Evolutionary conservation across 2,888 invertebrate species (phyloP).

Genomic region (Drosophila peninsularis): DNA sequence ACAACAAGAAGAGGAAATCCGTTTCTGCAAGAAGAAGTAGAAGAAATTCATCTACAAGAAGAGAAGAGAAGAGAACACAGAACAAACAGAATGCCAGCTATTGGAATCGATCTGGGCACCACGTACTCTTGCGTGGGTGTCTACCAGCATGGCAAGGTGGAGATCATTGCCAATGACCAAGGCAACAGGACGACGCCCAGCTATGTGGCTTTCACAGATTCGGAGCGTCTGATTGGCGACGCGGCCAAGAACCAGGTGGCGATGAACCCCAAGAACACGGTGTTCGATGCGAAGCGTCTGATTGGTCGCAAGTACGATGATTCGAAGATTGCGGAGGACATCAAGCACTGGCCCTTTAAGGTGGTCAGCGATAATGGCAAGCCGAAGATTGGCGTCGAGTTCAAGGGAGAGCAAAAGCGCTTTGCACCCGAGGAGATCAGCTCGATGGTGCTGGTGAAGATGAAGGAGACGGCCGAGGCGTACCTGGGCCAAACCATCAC

Average conservation of each 20-base stretch:
- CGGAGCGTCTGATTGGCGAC: conserved; percentile 89
- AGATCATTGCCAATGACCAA: conserved; percentile 93
- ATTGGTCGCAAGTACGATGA: conserved; percentile 96
- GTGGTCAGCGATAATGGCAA: conserved; percentile 92
- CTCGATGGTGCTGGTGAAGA: conserved; percentile 95
- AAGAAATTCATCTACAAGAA: not conserved
- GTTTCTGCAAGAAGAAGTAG: not conserved
- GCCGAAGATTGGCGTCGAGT: conserved; percentile 92
- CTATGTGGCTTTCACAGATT: conserved; percentile 92
- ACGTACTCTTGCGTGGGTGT: conserved; percentile 92
- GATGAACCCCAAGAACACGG: conserved; percentile 95
- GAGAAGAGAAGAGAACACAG: not conserved
- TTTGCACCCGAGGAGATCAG: conserved; percentile 96
- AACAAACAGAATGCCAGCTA: conserved; percentile 85
- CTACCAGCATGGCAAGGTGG: conserved; percentile 92
- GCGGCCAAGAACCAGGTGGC: conserved; percentile 94
- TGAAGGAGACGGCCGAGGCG: conserved; percentile 96
- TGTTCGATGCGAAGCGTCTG: conserved; percentile 96
- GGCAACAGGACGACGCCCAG: conserved; percentile 86
- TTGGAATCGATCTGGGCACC: conserved; percentile 86
- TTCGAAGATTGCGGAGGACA: conserved; percentile 94
- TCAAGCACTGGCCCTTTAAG: conserved; percentile 97
- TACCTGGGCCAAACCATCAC: conserved; percentile 93
- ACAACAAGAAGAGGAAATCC: not conserved
- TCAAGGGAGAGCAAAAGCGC: conserved; percentile 94